Evolutionary conservation across 2,113 vertebrate genomes (phyloP), one percentile per base, ranked within the genome.

Genomic region (Siniperca knerii): DNA sequence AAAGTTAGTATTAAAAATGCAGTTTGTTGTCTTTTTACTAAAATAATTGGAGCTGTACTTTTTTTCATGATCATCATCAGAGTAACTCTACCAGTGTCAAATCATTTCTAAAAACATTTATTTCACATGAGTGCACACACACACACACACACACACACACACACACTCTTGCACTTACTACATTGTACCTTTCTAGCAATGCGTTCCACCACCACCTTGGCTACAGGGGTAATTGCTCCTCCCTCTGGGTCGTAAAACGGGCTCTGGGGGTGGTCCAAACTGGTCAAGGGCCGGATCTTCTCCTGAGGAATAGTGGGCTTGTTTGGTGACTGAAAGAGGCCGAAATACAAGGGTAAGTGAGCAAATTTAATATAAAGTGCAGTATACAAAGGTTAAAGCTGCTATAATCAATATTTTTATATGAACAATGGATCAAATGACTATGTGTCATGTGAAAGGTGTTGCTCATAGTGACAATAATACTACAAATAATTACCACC

Each of bases 211-310:
- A 98, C 93, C 77, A 99, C 94, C 90, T 94, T 95, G 75, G 98
- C 98, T 61, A 98, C 94, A 35, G 98, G 95, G 40, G 93, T 95
- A 77, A 99, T 97, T 4, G 98, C 96, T 0, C 97, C 97, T 16
- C 98, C 98, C 85, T 97, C 97, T 0, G 97, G 97, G 72, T 99
- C 97, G 0, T 99, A 98, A 91, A 99, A 99, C 0, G 98, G 98
- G 93, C 97, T 99, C 83, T 98, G 97, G 23, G 97, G 97, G 55
- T 99, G 98, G 91, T 99, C 98, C 87, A 98, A 90, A 79, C 98
- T 99, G 88, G 97, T 99, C 82, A 99, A 91, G 4, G 97, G 97
- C 64, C 97, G 96, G 82, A 99, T 99, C 95, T 97, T 97, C 93
- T 98, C 98, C 90, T 98, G 98, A 83, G 98, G 98, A 72, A 97